Conservation (phyloP, 2,888 invertebrate species). For the Fissipunctia ypsillon region DNA sequence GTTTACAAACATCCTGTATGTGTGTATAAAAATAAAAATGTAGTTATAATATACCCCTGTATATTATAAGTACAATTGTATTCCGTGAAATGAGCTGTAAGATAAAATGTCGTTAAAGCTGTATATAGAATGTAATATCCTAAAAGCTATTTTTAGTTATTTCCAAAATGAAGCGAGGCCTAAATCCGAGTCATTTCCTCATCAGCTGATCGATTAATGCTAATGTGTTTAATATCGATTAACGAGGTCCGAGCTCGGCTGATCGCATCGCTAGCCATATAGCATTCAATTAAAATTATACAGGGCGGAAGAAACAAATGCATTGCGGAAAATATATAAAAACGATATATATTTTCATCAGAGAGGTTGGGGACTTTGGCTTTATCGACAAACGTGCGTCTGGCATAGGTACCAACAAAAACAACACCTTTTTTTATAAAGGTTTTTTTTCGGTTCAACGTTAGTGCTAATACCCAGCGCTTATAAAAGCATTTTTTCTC, state of each 20-base stretch:
- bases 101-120: not conserved
- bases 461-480: not conserved
- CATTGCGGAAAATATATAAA: not conserved
- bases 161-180: slow-evolving; percentile 52
- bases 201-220: slow-evolving; percentile 67
- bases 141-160: slow-evolving; percentile 27
- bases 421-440: not conserved
- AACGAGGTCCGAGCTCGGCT: slow-evolving; percentile 61
- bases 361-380: not conserved
- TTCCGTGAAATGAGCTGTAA: not conserved
- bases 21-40: not conserved
- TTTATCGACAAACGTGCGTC: slow-evolving; percentile 9
- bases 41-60: not conserved
- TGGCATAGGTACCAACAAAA: slow-evolving; percentile 17
- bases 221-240: slow-evolving; percentile 77
- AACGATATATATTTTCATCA: slow-evolving; percentile 14
- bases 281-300: slow-evolving; percentile 66
- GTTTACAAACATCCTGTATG: too few species aligned
- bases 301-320: slow-evolving; percentile 14
- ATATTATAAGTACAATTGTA: too few species aligned
- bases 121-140: not conserved
- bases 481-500: slow-evolving; percentile 1
- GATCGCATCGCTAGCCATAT: slow-evolving; percentile 63
- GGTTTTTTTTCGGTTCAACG: slow-evolving; percentile 16
- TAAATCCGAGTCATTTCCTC: slow-evolving; percentile 72